phyloP scores from a whole-genome alignment of 2,888 invertebrate species.

The Prosopocoilus inquinatus region DNA sequence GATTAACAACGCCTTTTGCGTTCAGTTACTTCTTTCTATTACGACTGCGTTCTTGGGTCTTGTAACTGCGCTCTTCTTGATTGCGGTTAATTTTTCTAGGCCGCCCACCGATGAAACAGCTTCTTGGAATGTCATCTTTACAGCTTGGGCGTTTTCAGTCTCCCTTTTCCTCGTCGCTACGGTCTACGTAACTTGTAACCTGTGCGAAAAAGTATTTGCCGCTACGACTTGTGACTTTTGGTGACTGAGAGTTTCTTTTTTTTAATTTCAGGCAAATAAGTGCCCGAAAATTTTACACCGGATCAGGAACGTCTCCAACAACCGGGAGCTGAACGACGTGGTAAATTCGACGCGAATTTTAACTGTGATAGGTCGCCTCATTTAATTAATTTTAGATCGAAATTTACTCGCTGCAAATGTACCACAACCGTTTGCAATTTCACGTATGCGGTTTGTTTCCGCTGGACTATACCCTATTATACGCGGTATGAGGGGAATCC shows the following conservation, averaged over 20 bases:
- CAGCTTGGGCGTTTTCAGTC: slow-evolving; percentile 37
- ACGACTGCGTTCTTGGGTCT: slow-evolving; percentile 37
- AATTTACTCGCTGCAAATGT: slow-evolving; percentile 42
- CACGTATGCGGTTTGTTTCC: slow-evolving; percentile 40
- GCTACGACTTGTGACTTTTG: too few species aligned
- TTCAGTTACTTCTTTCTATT: slow-evolving; percentile 37
- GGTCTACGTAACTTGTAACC: slow-evolving; percentile 36
- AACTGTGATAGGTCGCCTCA: neutral
- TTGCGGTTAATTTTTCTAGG: slow-evolving; percentile 29
- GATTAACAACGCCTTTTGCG: slow-evolving; percentile 36
- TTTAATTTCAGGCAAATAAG: slow-evolving; percentile 37
- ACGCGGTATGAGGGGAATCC: slow-evolving; percentile 31
- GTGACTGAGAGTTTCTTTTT: slow-evolving; percentile 2
- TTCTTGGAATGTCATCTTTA: slow-evolving; percentile 27
- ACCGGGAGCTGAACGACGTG: slow-evolving; percentile 35
- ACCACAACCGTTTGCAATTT: slow-evolving; percentile 38
- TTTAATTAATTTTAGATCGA: slow-evolving; percentile 37
- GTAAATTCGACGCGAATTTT: slow-evolving; percentile 27
- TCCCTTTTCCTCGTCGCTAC: slow-evolving; percentile 34
- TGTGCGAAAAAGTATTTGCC: slow-evolving; percentile 35
- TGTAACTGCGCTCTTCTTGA: slow-evolving; percentile 35
- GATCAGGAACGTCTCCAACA: slow-evolving; percentile 37
- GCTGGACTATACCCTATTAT: slow-evolving; percentile 39
- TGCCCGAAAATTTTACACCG: slow-evolving; percentile 39
- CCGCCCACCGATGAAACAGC: slow-evolving; percentile 17